phyloP scores from a whole-genome alignment of 2,888 invertebrate genomes.

The Dexiosoma caninum region DNA sequence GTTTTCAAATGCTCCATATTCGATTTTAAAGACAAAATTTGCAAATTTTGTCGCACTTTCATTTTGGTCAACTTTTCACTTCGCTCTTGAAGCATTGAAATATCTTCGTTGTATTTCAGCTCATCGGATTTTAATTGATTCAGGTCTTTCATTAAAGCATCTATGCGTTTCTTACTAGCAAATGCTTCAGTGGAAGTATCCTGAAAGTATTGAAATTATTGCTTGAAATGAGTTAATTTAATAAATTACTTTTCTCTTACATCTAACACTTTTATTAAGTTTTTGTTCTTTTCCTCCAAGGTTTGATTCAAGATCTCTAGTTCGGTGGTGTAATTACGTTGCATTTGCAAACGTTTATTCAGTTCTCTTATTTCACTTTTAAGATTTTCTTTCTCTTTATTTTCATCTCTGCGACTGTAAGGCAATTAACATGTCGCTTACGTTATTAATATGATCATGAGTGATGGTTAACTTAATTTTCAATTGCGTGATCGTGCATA shows the following conservation, averaged over 20 bases:
- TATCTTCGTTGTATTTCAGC: slow-evolving; percentile 70
- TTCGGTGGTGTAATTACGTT: slow-evolving; percentile 74
- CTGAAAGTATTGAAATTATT: slow-evolving; percentile 62
- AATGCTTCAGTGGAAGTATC: slow-evolving; percentile 76
- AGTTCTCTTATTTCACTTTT: slow-evolving; percentile 75
- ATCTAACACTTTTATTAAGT: slow-evolving; percentile 74
- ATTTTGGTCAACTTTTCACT: slow-evolving; percentile 73
- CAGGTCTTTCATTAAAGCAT: slow-evolving; percentile 71
- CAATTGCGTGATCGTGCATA: too few species aligned
- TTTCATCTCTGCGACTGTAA: slow-evolving; percentile 69
- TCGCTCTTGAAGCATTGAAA: slow-evolving; percentile 69
- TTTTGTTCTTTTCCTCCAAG: slow-evolving; percentile 75
- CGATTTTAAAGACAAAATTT: slow-evolving; percentile 75
- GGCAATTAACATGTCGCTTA: background rate
- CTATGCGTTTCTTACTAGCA: slow-evolving; percentile 73
- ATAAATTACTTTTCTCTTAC: slow-evolving; percentile 65
- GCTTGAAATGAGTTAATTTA: background rate
- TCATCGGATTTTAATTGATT: slow-evolving; percentile 71
- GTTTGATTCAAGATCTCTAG: slow-evolving; percentile 74
- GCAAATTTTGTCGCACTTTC: slow-evolving; percentile 76
- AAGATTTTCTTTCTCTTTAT: slow-evolving; percentile 75
- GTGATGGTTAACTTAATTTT: too few species aligned
- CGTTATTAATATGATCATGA: too few species aligned
- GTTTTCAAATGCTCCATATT: slow-evolving; percentile 74
- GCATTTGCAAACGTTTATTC: slow-evolving; percentile 74